Conservation (phyloP, 2,113 vertebrate species). For the Nestor notabilis region DNA sequence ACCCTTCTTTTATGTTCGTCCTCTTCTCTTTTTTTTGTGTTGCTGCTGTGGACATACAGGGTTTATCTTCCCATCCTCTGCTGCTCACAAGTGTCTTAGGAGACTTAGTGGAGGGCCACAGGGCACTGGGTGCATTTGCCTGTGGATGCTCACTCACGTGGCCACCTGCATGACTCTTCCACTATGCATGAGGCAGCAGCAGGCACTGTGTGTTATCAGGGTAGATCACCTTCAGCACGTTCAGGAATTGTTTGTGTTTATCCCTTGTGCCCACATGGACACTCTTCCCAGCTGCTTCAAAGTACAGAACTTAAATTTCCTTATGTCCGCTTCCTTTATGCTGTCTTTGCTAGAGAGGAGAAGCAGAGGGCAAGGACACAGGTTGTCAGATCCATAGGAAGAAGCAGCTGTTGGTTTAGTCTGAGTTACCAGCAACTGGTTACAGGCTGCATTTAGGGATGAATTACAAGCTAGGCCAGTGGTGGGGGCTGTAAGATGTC, state of each 20-base stretch:
- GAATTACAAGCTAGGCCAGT: not conserved
- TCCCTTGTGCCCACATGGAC: accelerated
- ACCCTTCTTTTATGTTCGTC: not conserved
- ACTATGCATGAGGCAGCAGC: accelerated
- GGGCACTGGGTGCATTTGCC: not conserved
- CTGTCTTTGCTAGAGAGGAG: not conserved
- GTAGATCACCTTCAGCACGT: accelerated
- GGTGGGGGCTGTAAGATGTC: not conserved
- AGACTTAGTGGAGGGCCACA: accelerated
- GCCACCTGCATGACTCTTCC: not conserved
- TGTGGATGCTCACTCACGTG: accelerated
- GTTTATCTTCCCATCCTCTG: not conserved
- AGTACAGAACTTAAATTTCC: not conserved
- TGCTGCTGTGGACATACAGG: not conserved
- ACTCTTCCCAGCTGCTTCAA: not conserved
- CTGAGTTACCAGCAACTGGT: not conserved
- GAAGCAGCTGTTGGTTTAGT: not conserved
- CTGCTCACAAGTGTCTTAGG: not conserved
- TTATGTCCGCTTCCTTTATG: too few species aligned
- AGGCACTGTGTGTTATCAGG: accelerated
- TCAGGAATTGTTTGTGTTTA: not conserved
- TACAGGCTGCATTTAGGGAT: not conserved
- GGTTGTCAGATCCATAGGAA: not conserved
- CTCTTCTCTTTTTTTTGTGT: accelerated
- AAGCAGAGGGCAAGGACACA: not conserved